phyloP scores from a whole-genome alignment of 2,797 vertebrate genomes.

The Malacoctenus gilli region DNA sequence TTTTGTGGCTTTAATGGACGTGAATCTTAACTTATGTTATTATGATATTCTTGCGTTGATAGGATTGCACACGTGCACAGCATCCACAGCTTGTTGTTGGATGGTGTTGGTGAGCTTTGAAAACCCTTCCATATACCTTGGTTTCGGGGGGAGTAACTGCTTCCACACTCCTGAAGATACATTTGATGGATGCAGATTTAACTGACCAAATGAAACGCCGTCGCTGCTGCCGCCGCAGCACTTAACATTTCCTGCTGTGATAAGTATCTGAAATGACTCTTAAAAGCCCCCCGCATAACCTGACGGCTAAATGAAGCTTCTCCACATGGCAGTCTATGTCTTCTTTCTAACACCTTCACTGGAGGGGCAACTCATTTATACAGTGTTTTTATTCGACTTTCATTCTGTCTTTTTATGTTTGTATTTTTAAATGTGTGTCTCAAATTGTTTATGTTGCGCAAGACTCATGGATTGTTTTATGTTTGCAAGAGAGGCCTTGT shows the following conservation, averaged over 20 bases:
- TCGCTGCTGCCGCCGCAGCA: neutral
- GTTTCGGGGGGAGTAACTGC: neutral
- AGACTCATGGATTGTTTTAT: too few species aligned
- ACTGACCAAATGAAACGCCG: slow-evolving; percentile 21
- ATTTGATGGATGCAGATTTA: neutral
- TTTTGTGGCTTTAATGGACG: too few species aligned
- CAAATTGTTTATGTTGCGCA: too few species aligned
- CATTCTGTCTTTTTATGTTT: too few species aligned
- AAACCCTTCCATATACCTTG: neutral
- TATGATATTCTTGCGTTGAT: too few species aligned
- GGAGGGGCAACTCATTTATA: too few species aligned
- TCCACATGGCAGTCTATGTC: neutral
- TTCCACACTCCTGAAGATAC: neutral
- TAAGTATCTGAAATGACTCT: slow-evolving; percentile 24
- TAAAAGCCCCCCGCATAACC: slow-evolving; percentile 1
- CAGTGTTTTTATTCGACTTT: too few species aligned
- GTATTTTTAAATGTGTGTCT: too few species aligned
- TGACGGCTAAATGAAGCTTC: slow-evolving; percentile 4
- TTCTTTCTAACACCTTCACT: too few species aligned
- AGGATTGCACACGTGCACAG: neutral
- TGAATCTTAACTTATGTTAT: neutral
- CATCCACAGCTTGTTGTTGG: neutral
- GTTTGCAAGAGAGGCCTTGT: too few species aligned
- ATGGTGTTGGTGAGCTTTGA: neutral
- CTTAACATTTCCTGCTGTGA: slow-evolving; percentile 18